Base-by-base conservation (phyloP, 2,797 vertebrate genomes). In the Thalassophryne amazonica region DNA sequence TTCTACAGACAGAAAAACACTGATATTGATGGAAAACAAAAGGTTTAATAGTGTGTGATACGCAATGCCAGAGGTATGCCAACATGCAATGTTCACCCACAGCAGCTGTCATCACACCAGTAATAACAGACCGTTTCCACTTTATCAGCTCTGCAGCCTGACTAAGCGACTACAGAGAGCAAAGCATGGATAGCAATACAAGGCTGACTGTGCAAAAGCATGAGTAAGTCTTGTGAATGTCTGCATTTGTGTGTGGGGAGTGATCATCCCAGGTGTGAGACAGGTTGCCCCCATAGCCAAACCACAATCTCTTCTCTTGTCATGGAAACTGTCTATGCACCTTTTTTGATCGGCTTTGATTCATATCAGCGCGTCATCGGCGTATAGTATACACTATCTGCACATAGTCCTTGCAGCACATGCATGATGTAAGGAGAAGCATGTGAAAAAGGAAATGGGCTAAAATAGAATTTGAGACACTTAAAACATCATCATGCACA, bases 81-180 rank as follows among this genome's bases (percentile, higher is more conserved):
- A 42, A 58, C 17, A 49, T 72, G 49, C 39, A 37, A 65, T 65
- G 31, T 53, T 40, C 55, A 56, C 69, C 68, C 51, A 60, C 28
- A 8, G 57, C 29, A 43, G 29, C 76, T 78, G 72, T 85, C 80
- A 80, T 81, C 80, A 4, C 69, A 59, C 60, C 55, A 11, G 25
- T 85, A 83, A 85, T 87, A 74, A 85, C 29, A 80, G 50, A 17
- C 32, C 31, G 68, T 66, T 78, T 79, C 75, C 56, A 55, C 67
- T 65, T 60, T 29, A 78, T 69, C 50, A 62, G 60, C 65, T 72
- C 65, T 6, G 28, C 37, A 62, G 71, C 54, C 33, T 34, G 61
- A 57, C 16, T 27, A 36, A 52, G 31, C 48, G 60, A 70, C 54
- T 59, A 18, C 60, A 49, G 15, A 37, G 29, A 35, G 46, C 38